Base-by-base conservation (phyloP, 2,888 invertebrate species). In the Heteromurus nitidus region DNA sequence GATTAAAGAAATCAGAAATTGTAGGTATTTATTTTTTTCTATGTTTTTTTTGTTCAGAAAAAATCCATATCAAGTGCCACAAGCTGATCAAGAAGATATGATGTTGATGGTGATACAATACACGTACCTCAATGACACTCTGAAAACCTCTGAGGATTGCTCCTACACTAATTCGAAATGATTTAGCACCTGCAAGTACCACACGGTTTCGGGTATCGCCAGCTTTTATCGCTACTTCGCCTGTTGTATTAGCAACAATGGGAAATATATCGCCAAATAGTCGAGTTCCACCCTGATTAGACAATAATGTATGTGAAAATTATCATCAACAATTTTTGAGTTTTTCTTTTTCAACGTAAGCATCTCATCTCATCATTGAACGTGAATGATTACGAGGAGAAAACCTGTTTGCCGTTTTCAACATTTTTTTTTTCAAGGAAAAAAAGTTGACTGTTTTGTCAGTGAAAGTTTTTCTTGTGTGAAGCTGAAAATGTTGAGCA, bases 151-250 rank as follows among this genome's bases (percentile, higher is more conserved):
- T 83, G 73, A 83, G 68, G 47, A 82, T 68, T 22, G 87, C 83
- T 22, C 86, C 85, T 86, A 85, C 83, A 84, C 86, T 87, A 84
- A 87, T 86, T 82, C 85, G 85, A 50, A 84, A 82, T 70, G 87
- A 74, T 77, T 84, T 87, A 70, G 77, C 80, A 30, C 85, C 84
- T 55, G 87, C 85, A 50, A 81, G 65, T 67, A 84, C 36, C 24
- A 87, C 81, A 50, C 86, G 80, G 22, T 64, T 72, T 80, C 85
- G 83, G 70, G 85, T 73, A 7, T 85, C 85, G 53, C 75, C 65
- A 64, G 73, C 85, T 79, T 80, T 82, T 70, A 81, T 75, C 20
- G 82, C 82, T 70, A 86, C 85, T 67, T 77, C 75, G 36, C 80
- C 84, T 30, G 75, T 75, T 26, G 84, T 82, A 68, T 82, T 82